A percentile compares a stretch with the other conserved stretches of the same genome.
Conservation (phyloP, 2,888 invertebrate genomes). For the Notodonta dromedarius region DNA sequence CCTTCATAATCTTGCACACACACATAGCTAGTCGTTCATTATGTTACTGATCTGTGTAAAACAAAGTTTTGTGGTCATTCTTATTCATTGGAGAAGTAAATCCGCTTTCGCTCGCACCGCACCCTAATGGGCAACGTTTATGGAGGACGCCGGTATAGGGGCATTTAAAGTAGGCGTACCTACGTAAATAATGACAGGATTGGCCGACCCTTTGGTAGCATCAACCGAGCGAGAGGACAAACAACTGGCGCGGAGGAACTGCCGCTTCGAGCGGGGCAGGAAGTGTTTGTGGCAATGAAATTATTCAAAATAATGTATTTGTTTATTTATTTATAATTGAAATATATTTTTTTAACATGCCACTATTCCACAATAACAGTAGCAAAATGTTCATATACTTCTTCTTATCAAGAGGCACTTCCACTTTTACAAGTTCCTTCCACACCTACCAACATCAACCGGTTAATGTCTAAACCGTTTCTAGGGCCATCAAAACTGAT, state of each 20-base stretch:
- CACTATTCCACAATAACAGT: too few species aligned
- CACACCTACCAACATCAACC: neutral
- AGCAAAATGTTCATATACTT: neutral
- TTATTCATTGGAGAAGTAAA: neutral
- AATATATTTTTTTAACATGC: too few species aligned
- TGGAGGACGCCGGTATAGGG: constrained; percentile 40
- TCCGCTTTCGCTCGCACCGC: constrained; percentile 3
- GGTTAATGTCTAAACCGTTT: neutral
- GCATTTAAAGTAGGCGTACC: constrained; percentile 43
- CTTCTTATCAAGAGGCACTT: neutral
- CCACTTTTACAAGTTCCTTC: neutral
- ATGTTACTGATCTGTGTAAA: too few species aligned
- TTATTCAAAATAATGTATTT: too few species aligned
- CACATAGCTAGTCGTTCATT: too few species aligned
- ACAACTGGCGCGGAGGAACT: constrained; percentile 4
- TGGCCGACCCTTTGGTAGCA: constrained; percentile 18
- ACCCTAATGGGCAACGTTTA: constrained; percentile 25
- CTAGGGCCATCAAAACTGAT: neutral
- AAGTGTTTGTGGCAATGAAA: neutral
- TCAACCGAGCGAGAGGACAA: constrained; percentile 9
- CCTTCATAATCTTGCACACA: too few species aligned
- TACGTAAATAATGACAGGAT: constrained; percentile 47
- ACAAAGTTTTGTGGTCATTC: too few species aligned
- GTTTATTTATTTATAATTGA: too few species aligned
- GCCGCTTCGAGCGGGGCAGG: neutral